A percentile compares a stretch with the other conserved stretches of the same genome.
Conservation (phyloP, 2,113 vertebrate genomes). For the Alligator mississippiensis region DNA sequence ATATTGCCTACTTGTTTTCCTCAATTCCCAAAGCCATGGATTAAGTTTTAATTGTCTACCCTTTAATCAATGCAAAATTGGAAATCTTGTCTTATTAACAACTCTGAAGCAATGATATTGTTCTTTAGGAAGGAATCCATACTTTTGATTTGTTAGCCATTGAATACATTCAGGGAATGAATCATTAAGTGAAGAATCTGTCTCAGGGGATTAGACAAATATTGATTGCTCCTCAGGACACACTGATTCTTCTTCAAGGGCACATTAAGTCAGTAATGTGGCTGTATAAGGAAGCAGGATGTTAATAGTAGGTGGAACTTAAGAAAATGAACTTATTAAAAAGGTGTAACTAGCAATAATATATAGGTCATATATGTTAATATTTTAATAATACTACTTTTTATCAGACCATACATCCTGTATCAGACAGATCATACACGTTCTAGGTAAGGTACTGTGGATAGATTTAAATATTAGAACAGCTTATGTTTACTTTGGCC, state of each 20-base stretch:
- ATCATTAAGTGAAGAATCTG: not conserved
- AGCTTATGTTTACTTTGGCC: not conserved
- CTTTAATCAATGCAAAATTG: not conserved
- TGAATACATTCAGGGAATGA: conserved; percentile 5
- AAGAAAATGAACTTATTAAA: not conserved
- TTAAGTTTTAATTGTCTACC: conserved; percentile 7
- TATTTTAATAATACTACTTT: not conserved
- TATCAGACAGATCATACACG: not conserved
- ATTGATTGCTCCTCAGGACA: not conserved
- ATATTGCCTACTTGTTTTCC: not conserved
- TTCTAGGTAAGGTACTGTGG: not conserved
- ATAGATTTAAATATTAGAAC: not conserved
- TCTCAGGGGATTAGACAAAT: conserved; percentile 27
- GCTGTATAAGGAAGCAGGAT: not conserved
- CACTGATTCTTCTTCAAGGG: not conserved
- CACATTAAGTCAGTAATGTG: not conserved
- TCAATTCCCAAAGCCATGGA: not conserved
- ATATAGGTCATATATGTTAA: not conserved
- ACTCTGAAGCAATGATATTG: conserved; percentile 19
- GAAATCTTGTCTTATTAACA: not conserved
- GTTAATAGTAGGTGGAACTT: not conserved
- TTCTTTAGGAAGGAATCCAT: not conserved
- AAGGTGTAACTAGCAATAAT: not conserved
- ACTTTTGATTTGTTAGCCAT: conserved; percentile 11
- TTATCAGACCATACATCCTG: not conserved